Evolutionary conservation across 2,113 vertebrate species (phyloP).

Genomic region (Sterrhoptilus dennistouni): DNA sequence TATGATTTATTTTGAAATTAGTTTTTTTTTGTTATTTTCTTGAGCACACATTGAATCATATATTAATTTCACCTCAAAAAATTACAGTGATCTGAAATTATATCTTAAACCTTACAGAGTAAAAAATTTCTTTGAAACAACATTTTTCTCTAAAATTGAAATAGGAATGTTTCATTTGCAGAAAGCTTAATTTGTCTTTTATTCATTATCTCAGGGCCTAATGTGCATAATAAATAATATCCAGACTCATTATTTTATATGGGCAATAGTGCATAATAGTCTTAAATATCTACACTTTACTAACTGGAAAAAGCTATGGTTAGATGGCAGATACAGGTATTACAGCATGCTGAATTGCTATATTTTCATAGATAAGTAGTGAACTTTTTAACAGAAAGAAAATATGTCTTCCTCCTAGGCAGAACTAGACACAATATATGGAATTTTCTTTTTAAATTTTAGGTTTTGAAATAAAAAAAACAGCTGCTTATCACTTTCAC

Average conservation of each 20-base stretch:
- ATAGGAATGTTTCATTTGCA: background rate
- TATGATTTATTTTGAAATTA: background rate
- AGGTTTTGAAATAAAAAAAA: background rate
- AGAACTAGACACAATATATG: background rate
- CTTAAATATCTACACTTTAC: background rate
- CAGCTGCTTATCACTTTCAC: fast-evolving
- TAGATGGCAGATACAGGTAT: background rate
- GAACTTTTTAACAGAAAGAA: background rate
- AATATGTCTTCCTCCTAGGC: background rate
- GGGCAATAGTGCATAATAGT: background rate
- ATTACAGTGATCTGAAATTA: background rate
- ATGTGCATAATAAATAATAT: background rate
- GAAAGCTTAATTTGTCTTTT: background rate
- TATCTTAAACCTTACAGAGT: background rate
- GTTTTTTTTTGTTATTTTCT: background rate
- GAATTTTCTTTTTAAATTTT: background rate
- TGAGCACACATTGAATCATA: background rate
- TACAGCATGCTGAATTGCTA: background rate
- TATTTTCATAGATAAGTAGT: background rate
- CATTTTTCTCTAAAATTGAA: background rate
- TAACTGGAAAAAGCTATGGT: background rate
- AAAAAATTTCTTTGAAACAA: background rate
- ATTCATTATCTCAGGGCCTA: background rate
- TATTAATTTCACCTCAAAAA: background rate
- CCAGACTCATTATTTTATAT: background rate